phyloP scores from a whole-genome alignment of 2,113 vertebrate genomes.

The Noturus placidus region DNA sequence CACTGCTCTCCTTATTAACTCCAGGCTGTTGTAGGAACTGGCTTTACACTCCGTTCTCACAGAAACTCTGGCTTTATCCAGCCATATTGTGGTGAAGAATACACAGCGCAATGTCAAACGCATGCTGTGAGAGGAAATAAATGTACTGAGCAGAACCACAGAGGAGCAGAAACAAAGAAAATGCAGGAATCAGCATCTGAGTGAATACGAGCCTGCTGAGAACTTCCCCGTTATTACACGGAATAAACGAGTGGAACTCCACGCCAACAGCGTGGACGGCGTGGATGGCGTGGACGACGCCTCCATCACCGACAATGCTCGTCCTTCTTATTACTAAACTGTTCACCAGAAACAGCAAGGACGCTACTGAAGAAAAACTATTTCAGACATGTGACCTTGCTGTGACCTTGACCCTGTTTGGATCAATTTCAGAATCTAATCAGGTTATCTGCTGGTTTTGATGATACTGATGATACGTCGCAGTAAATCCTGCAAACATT shows the following conservation, averaged over 20 bases:
- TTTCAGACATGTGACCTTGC: too few relatives aligned
- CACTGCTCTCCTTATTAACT: neutral
- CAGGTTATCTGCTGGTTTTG: too few relatives aligned
- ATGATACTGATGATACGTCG: too few relatives aligned
- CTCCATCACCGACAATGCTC: neutral
- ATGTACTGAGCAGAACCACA: neutral
- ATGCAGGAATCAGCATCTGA: conserved; percentile 3
- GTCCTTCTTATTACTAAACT: too few relatives aligned
- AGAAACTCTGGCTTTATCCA: neutral
- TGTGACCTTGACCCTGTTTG: too few relatives aligned
- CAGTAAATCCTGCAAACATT: too few relatives aligned
- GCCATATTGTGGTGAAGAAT: neutral
- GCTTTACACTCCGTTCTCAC: neutral
- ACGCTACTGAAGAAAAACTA: too few relatives aligned
- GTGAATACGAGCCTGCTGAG: neutral
- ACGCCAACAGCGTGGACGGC: neutral
- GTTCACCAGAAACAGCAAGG: too few relatives aligned
- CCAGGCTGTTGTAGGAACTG: neutral
- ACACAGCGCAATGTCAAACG: neutral
- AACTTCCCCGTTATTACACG: neutral
- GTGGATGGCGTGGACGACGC: neutral
- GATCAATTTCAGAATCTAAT: too few relatives aligned
- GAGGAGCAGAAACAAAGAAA: neutral
- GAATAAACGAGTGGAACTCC: neutral
- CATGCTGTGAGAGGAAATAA: neutral